Base-by-base conservation (phyloP, 1,140 invertebrate species). In the Leptonema lineaticorne region DNA sequence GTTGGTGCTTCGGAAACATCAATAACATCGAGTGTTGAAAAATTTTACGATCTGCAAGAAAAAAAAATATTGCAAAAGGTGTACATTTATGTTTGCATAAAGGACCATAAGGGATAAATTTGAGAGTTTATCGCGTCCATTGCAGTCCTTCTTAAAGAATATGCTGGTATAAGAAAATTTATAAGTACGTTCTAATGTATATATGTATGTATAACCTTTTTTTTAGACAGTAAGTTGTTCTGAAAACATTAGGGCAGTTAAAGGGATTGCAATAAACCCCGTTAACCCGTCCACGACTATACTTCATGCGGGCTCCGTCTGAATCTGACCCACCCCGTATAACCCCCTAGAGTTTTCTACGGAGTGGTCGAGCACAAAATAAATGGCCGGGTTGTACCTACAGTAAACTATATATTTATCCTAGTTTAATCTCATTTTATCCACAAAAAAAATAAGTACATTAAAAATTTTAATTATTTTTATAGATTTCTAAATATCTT, bases 161-260 rank as follows among this genome's bases (percentile, higher is more conserved):
- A 29, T 30, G 59, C 70, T 22, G 58, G 71, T 69, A 69, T 69
- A 72, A 72, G 71, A 72, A 72, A 72, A 72, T 72, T 72, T 72
- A 68, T 72, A 69, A 69, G 69, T 68, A 64, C 71, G n/a, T n/a
- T n/a, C n/a, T n/a, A n/a, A n/a, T n/a, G n/a, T n/a, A n/a, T n/a
- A n/a, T n/a, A n/a, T n/a, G n/a, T n/a, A n/a, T n/a, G n/a, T n/a
- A n/a, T n/a, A n/a, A n/a, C n/a, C n/a, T n/a, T n/a, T n/a, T 67
- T 46, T 60, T 67, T 24, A 57, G 66, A 58, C 53, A 57, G 22
- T 64, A 63, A 63, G 68, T 72, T 69, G 57, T 69, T 67, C 65
- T 53, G 66, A 58, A 69, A 67, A 72, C 71, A 72, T 72, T 72
- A 72, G 71, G 71, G 68, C 71, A 72, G 70, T 72, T 72, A 72